Base-by-base conservation (phyloP, 1,140 invertebrate genomes). In the Calephelis virginiensis region DNA sequence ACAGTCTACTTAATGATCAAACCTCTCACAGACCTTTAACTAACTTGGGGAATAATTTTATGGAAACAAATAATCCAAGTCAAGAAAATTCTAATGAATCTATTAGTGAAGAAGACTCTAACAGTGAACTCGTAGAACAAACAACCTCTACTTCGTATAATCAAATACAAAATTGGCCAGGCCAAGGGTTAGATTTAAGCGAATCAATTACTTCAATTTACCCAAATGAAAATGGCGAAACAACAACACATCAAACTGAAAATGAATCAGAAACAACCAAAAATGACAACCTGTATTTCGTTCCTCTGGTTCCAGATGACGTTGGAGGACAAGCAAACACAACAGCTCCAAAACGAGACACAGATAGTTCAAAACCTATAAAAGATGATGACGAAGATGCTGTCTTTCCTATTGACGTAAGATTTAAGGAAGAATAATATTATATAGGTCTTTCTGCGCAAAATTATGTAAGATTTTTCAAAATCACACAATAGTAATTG, bases 341-440 rank as follows among this genome's bases (percentile, higher is more conserved):
- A n/a, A n/a, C 28, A 5, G 9, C 53, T 3, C 53, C 53, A 8
- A 59, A 59, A 38, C 28, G 12, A 38, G 53, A 59, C 10, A 59
- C 53, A n/a, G 53, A 59, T 8, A 59, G 38, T 12, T 12, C 10
- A 7, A 56, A 37, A 8, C 53, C 53, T n/a, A 17, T 38, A 3
- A 59, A 59, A 4, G 37, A 59, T 8, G 53, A 59, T n/a, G 56
- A 59, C 12, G 56, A 59, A 37, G 56, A 59, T 59, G 37, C 56
- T 1, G 12, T 59, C 12, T 59, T 59, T 59, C 56, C 56, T 8
- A 59, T 59, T 38, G 56, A 59, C 56, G 56, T 59, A 38, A 59
- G 56, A 59, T 59, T 59, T 40, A 37, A 37, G 7, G 37, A 59
- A 59, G 28, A 59, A 37, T 59, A 59, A 38, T 56, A 8, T 37